A percentile compares a stretch with the other conserved stretches of the same genome.
These are phyloP conservation scores for Ganaspis sp. DNA, from an alignment of 1,140 invertebrate species.

Conservation along the genomic window DNA sequence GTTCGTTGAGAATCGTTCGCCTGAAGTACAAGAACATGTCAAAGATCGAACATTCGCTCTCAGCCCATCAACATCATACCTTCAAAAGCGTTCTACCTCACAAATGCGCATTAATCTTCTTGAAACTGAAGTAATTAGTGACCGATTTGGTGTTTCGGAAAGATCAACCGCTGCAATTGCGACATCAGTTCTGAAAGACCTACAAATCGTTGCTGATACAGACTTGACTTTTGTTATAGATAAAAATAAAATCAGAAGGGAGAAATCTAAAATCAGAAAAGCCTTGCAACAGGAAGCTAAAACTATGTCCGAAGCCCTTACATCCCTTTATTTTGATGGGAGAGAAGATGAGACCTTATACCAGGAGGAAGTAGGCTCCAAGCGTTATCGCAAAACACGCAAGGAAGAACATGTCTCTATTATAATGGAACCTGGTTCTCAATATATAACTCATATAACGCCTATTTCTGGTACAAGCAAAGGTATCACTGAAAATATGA, in stretches of 20 bases:
- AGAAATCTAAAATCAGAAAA: too few relatives aligned
- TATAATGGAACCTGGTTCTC: too few relatives aligned
- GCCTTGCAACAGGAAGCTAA: too few relatives aligned
- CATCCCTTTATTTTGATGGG: too few relatives aligned
- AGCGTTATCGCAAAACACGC: too few relatives aligned
- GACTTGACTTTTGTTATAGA: neutral
- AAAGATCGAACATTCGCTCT: neutral
- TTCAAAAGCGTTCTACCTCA: conserved; percentile 16
- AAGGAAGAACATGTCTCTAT: too few relatives aligned
- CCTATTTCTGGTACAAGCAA: too few relatives aligned
- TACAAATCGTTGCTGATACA: conserved; percentile 27
- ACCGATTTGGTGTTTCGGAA: conserved; percentile 40
- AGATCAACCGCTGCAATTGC: conserved; percentile 42
- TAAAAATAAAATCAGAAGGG: neutral
- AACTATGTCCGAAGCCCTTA: too few relatives aligned
- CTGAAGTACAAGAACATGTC: neutral
- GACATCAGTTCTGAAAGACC: conserved; percentile 39
- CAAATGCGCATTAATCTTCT: conserved; percentile 46
- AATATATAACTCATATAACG: too few relatives aligned
- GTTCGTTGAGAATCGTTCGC: neutral
- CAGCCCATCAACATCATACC: neutral
- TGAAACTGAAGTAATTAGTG: conserved; percentile 39
- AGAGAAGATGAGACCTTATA: too few relatives aligned
- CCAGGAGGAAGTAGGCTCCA: too few relatives aligned
- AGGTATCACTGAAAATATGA: too few relatives aligned